Percentiles rank a stretch among this genome's conserved stretches.
phyloP scores from a whole-genome alignment of 2,888 invertebrate genomes.

The Mythimna vitellina region DNA sequence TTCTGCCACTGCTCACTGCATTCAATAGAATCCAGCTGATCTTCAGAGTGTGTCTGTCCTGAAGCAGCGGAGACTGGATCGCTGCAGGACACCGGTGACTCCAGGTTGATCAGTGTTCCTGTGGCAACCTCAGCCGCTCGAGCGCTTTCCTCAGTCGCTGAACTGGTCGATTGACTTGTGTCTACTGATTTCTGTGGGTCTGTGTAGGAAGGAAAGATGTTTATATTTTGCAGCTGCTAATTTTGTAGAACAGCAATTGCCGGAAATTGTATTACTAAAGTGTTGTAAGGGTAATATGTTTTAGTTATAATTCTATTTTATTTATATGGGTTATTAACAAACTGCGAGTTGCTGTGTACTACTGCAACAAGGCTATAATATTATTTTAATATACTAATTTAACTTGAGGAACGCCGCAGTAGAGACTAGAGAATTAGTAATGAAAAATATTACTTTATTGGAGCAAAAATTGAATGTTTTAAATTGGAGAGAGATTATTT shows the following conservation, averaged over 20 bases:
- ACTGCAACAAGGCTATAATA: neutral
- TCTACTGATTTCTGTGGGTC: slow-evolving; percentile 84
- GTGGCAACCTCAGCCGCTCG: slow-evolving; percentile 83
- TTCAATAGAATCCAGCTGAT: slow-evolving; percentile 87
- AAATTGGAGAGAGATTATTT: too few relatives aligned
- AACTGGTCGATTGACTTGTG: slow-evolving; percentile 85
- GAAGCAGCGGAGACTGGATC: slow-evolving; percentile 70
- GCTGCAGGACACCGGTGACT: slow-evolving; percentile 81
- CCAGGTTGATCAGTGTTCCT: slow-evolving; percentile 85
- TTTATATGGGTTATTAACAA: neutral
- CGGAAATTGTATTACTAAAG: neutral
- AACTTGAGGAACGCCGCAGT: neutral
- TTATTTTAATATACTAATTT: neutral
- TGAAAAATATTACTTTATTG: too few relatives aligned
- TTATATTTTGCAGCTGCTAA: slow-evolving; percentile 4
- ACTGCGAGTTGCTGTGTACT: neutral
- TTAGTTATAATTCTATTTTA: too few relatives aligned
- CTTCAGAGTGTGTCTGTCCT: slow-evolving; percentile 72
- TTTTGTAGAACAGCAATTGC: neutral
- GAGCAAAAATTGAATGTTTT: too few relatives aligned
- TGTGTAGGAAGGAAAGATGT: slow-evolving; percentile 58
- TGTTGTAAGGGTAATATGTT: too few relatives aligned
- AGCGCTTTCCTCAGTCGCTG: slow-evolving; percentile 80
- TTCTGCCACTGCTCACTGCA: slow-evolving; percentile 83
- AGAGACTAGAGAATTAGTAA: neutral